Base-by-base conservation (phyloP, 2,113 vertebrate genomes). In the Phalacrocorax carbo region DNA sequence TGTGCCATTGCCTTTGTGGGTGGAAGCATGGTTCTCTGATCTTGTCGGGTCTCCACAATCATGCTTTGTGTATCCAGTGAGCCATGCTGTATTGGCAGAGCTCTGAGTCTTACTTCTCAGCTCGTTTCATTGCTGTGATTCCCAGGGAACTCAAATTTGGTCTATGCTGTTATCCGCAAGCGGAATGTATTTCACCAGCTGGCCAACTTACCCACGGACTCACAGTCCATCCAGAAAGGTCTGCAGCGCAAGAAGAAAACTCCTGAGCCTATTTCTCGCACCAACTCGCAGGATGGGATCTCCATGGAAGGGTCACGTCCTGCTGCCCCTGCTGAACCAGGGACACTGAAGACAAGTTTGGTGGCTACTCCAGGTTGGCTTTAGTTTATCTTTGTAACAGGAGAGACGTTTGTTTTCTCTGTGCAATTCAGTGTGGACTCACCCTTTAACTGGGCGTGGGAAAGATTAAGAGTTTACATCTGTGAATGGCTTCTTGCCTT, bases 161-260 rank as follows among this genome's bases (percentile, higher is more conserved):
- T 99, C 30, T 99, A 99, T 2, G 99, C 99, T 93, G 99, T 99
- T 95, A 99, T 99, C 97, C 99, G 99, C 72, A 99, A 99, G 94
- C 98, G 99, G 34, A 99, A 98, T 1, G 98, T 99, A 42, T 99
- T 99, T 97, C 99, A 99, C 95, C 99, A 99, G 98, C 97, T 99
- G 97, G 99, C 99, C 96, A 99, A 99, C 97, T 95, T 99, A 62
- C 99, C 99, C 61, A 98, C 99, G 0, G 99, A 99, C 90, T 85
- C 98, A 0, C 97, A 97, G 25, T 92, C 99, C 95, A 99, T 99
- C 96, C 99, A 99, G 94, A 99, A 99, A 82, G 99, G 99, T 9
- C 97, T 99, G 95, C 99, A 99, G 96, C 98, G 98, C 87, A 99
- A 99, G 95, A 99, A 97, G 95, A 99, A 98, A 86, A 95, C 97